These are phyloP conservation scores for Climacteris rufus DNA, from an alignment of 2,113 vertebrate species.

Conservation along the genomic window DNA sequence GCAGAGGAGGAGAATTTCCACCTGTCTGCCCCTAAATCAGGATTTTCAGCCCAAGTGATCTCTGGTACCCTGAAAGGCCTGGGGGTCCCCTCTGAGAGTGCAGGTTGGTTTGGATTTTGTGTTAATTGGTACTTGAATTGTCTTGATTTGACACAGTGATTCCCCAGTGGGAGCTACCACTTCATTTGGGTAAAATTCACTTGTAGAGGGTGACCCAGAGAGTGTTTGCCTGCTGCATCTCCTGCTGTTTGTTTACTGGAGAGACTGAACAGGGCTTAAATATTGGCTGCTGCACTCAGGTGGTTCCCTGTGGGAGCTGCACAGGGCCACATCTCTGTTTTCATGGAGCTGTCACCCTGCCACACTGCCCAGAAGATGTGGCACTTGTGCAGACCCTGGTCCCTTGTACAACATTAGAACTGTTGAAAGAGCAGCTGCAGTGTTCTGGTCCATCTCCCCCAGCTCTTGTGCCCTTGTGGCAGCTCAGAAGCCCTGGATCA, in stretches of 20 bases:
- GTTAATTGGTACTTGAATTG: background rate
- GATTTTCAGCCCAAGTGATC: background rate
- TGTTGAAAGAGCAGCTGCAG: background rate
- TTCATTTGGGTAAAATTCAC: background rate
- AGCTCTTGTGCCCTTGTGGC: background rate
- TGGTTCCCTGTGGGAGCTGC: background rate
- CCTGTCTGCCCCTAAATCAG: background rate
- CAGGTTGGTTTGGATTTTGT: background rate
- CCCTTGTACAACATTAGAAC: accelerated
- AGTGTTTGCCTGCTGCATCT: background rate
- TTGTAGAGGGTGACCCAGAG: background rate
- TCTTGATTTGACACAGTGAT: background rate
- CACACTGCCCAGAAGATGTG: background rate
- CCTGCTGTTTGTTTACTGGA: background rate
- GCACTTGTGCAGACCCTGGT: background rate
- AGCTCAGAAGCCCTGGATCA: background rate
- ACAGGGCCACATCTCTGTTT: background rate
- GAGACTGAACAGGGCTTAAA: background rate
- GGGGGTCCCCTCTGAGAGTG: background rate
- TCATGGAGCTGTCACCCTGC: background rate
- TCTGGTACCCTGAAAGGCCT: background rate
- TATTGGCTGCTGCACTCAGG: background rate
- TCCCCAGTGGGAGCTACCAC: background rate
- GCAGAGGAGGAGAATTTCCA: background rate
- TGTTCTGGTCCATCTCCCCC: accelerated